Conservation (phyloP, 1,140 invertebrate species). For the Epicauta chinensis region DNA sequence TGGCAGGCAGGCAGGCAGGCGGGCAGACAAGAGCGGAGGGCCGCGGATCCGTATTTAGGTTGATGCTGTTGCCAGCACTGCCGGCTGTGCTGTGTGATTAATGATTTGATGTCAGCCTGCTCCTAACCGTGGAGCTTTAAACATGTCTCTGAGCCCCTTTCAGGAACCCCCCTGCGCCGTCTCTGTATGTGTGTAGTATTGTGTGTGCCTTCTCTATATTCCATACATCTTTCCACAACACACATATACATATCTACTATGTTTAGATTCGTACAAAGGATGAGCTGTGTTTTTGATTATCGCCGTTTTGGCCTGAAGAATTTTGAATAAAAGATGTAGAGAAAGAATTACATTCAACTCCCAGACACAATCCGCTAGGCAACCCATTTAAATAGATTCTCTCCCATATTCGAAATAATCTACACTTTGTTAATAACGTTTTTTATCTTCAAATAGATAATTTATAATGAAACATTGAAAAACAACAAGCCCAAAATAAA, state of each 20-base stretch:
- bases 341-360: not conserved
- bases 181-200: conserved; percentile 34
- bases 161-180: conserved; percentile 28
- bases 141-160: conserved; percentile 40
- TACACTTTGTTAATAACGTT: too few relatives aligned
- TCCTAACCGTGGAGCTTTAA: conserved; percentile 42
- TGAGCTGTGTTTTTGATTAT: conserved; percentile 41
- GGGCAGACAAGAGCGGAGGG: conserved; percentile 19
- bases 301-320: conserved; percentile 40
- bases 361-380: too few relatives aligned
- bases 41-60: conserved; percentile 36
- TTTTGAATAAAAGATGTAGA: conserved; percentile 31
- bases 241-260: conserved; percentile 24
- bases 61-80: conserved; percentile 39
- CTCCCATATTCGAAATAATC: too few relatives aligned
- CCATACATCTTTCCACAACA: too few relatives aligned
- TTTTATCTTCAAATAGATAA: too few relatives aligned
- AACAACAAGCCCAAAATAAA: too few relatives aligned
- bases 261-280: conserved; percentile 42
- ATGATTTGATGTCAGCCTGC: conserved; percentile 39
- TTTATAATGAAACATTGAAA: too few relatives aligned
- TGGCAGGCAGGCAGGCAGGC: conserved; percentile 9
- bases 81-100: conserved; percentile 39
- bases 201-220: conserved; percentile 36
- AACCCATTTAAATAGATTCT: too few relatives aligned